Evolutionary conservation across 2,888 invertebrate genomes (phyloP), one percentile per base, ranked within the genome.

Genomic region (Ochropacha duplaris): DNA sequence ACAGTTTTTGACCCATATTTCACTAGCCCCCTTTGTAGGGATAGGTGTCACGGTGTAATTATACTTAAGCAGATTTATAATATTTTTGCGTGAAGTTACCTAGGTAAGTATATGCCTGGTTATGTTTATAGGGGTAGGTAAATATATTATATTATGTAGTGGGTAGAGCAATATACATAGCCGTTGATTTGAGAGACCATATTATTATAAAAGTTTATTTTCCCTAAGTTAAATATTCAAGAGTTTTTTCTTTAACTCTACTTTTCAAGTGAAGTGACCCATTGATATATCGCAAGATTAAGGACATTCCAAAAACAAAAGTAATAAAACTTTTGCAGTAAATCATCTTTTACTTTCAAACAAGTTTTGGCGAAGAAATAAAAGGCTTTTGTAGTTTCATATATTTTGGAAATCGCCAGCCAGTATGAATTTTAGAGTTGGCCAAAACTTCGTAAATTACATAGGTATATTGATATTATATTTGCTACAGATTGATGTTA

Each of bases 1-100:
- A 71, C 68, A 66, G 66, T 65, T 76, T 78, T 72, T 72, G 71
- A 74, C 77, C 74, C 67, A 83, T 81, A 77, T 77, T 81, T 79
- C 65, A 72, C 56, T 59, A 56, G 59, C 56, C 56, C 63, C 54
- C 61, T 68, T 65, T 56, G 54, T 59, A 64, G 54, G 64, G 69
- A 57, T 65, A 66, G 58, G 60, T n/a, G n/a, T n/a, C 64, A 61
- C 60, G 62, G 66, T 60, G 61, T 64, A 69, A 61, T n/a, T 49
- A 62, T 68, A 63, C 62, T 65, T 57, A 56, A 60, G 49, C 22
- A 62, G 62, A 60, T 62, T 60, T 57, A 54, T 56, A 51, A 44
- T 58, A 57, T 44, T 19, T 19, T 6, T 19, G 44, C 9, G 16
- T 8, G 2, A 9, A 19, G 44, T 44, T 12, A 31, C 12, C 31